Evolutionary conservation across 2,113 vertebrate genomes (phyloP), one percentile per base, ranked within the genome.

Genomic region (Macquaria australasica): DNA sequence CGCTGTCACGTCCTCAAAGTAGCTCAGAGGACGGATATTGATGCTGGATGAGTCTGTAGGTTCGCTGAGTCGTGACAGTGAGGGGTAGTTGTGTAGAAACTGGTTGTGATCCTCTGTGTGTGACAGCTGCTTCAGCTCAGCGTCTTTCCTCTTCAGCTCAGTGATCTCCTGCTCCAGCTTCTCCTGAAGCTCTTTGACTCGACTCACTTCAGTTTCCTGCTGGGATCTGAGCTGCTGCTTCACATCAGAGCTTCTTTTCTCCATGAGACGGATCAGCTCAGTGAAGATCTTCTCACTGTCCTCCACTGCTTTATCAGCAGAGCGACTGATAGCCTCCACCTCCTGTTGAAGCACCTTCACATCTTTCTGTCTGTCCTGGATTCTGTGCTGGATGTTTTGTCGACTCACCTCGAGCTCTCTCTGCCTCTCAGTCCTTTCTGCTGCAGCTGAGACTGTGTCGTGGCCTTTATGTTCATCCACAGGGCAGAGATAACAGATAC

Each of bases 241-340:
- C 37, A 37, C 37, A 37, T 37, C 37, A 37, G 59, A 51, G 10
- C 28, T 21, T 76, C 43, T 63, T 51, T 37, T 16, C 31, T 76
- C 4, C 11, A 76, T 50, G 6, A 59, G 75, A 43, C 50, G 5
- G 53, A 68, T 82, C 68, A 87, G 55, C 79, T 87, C 5, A 18
- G 21, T 73, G 77, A 70, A 80, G 37, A 64, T 80, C 77, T 81
- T 50, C 66, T 70, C 66, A 25, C 31, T 77, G 72, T 82, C 6
- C 62, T 39, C 14, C 28, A 82, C 72, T 75, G 63, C 28, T 82
- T 75, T 15, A 75, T 82, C 72, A 82, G 80, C 68, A 53, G 68
- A 53, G 82, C 23, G 0, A 25, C 66, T 73, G 25, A 77, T 28
- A 0, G 41, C 62, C 25, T 78, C 41, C 68, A 41, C 28, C 60